Evolutionary conservation across 2,113 vertebrate genomes (phyloP).

Genomic region (Nycticorax nycticorax): DNA sequence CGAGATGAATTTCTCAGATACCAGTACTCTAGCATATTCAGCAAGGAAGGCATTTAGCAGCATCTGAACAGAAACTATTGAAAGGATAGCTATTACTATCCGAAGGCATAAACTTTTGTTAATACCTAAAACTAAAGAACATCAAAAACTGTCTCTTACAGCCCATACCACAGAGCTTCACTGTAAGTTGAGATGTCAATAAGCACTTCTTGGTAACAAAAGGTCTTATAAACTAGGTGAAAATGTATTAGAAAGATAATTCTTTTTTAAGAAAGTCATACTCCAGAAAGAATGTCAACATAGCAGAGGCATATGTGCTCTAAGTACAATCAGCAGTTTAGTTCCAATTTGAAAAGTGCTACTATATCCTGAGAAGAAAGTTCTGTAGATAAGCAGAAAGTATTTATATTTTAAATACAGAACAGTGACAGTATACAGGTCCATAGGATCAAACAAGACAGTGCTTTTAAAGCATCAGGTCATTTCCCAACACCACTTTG

Average conservation of each 20-base stretch:
- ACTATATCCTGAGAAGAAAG: neutral
- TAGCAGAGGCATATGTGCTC: neutral
- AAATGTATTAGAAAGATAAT: neutral
- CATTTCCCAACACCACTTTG: neutral
- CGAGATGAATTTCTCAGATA: neutral
- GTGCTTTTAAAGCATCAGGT: neutral
- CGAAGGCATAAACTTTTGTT: neutral
- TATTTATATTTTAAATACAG: neutral
- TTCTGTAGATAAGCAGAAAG: neutral
- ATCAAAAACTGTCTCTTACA: neutral
- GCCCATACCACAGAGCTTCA: neutral
- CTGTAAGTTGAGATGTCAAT: neutral
- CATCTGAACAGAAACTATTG: neutral
- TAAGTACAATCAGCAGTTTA: neutral
- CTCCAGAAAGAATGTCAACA: neutral
- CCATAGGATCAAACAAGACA: neutral
- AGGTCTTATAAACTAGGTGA: neutral
- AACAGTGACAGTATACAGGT: neutral
- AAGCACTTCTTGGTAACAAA: neutral
- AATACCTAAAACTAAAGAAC: neutral
- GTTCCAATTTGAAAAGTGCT: neutral
- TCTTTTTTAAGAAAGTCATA: neutral
- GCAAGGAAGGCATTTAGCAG: neutral
- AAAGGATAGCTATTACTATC: neutral
- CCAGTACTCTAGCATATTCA: neutral